Evolutionary conservation across 1,140 invertebrate species (phyloP).

Genomic region (Phthorimaea operculella): DNA sequence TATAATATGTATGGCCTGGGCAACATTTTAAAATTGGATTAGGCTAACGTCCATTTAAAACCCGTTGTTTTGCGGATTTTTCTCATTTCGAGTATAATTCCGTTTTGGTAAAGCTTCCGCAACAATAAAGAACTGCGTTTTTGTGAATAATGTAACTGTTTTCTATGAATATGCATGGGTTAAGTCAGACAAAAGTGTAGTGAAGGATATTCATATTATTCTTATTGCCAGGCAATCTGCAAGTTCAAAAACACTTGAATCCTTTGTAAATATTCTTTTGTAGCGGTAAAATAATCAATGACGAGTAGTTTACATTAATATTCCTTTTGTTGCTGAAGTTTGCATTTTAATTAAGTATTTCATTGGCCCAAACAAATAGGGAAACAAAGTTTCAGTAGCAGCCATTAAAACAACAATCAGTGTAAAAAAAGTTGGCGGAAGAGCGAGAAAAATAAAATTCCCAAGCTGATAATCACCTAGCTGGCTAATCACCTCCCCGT

Average conservation of each 20-base stretch:
- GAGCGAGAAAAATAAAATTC: conserved; percentile 5
- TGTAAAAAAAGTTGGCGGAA: background rate
- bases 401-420: conserved; percentile 1
- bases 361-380: conserved; percentile 12
- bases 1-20: conserved; percentile 54
- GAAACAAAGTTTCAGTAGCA: conserved; percentile 1
- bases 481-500: conserved; percentile 36
- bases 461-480: conserved; percentile 16
- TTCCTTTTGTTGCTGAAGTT: background rate
- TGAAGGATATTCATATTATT: conserved; percentile 51
- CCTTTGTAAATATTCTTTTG: conserved; percentile 37
- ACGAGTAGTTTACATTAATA: conserved; percentile 15
- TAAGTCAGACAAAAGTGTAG: conserved; percentile 31
- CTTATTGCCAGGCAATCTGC: conserved; percentile 61
- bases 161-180: conserved; percentile 22
- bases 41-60: conserved; percentile 18
- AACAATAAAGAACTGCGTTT: background rate
- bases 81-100: background rate
- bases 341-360: background rate
- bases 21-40: conserved; percentile 51
- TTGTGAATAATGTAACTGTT: conserved; percentile 2
- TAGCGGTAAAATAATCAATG: conserved; percentile 26
- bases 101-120: background rate
- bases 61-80: conserved; percentile 13
- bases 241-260: conserved; percentile 46